Evolutionary conservation across 1,140 invertebrate genomes (phyloP).

Genomic region (Apis laboriosa): DNA sequence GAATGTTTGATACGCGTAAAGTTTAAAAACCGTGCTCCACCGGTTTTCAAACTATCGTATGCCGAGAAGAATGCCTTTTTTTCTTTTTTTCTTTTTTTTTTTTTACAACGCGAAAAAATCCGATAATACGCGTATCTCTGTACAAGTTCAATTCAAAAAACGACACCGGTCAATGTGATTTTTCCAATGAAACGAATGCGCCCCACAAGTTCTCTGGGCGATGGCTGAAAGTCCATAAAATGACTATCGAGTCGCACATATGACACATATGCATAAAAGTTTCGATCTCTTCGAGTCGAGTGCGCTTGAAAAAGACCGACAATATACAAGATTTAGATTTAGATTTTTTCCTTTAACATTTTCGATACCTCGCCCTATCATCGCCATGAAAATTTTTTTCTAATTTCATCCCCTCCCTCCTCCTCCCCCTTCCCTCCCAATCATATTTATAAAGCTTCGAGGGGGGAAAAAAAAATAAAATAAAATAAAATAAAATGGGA

Average conservation of each 20-base stretch:
- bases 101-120: neutral
- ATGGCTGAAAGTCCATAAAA: constrained; percentile 20
- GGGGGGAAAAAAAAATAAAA: neutral
- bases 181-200: neutral
- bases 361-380: too few relatives aligned
- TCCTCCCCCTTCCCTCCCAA: too few relatives aligned
- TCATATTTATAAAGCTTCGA: neutral
- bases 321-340: neutral
- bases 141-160: neutral
- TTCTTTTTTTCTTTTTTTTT: neutral
- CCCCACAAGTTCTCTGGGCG: neutral
- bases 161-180: neutral
- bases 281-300: neutral
- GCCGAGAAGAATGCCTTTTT: neutral
- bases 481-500: too few relatives aligned
- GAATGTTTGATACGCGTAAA: neutral
- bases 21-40: neutral
- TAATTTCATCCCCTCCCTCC: too few relatives aligned
- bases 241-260: neutral
- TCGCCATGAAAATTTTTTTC: too few relatives aligned
- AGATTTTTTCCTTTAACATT: too few relatives aligned
- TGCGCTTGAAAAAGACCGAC: neutral
- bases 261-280: neutral
- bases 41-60: neutral
- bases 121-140: neutral